Conservation (phyloP, 2,113 vertebrate species). For the Callorhinus ursinus region DNA sequence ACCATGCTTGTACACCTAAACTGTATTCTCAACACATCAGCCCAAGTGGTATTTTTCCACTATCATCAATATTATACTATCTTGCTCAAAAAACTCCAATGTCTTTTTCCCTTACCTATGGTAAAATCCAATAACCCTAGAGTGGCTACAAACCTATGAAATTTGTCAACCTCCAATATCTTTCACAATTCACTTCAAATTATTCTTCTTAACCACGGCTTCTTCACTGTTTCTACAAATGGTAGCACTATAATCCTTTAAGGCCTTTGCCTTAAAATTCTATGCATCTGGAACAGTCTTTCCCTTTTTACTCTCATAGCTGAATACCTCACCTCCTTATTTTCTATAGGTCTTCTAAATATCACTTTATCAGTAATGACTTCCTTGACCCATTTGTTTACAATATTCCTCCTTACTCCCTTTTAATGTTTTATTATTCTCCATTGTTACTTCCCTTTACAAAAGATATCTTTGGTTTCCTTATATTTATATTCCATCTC, state of each 20-base stretch:
- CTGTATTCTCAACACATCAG: not conserved
- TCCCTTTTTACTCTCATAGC: not conserved
- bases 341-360: not conserved
- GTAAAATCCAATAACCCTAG: not conserved
- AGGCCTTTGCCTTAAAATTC: not conserved
- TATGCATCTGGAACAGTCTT: not conserved
- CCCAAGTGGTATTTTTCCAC: not conserved
- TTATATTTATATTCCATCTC: not conserved
- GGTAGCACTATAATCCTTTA: not conserved
- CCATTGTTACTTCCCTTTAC: not conserved
- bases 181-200: not conserved
- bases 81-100: not conserved
- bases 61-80: not conserved
- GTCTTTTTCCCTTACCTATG: not conserved
- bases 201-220: not conserved
- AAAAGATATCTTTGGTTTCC: not conserved
- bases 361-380: not conserved
- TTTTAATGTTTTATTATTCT: not conserved
- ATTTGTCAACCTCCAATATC: not conserved
- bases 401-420: not conserved
- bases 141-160: not conserved
- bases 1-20: not conserved
- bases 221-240: not conserved
- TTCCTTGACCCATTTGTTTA: not conserved
- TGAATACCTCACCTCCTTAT: not conserved